Evolutionary conservation across 2,888 invertebrate species (phyloP).

Genomic region (Chrysomela aeneicollis): DNA sequence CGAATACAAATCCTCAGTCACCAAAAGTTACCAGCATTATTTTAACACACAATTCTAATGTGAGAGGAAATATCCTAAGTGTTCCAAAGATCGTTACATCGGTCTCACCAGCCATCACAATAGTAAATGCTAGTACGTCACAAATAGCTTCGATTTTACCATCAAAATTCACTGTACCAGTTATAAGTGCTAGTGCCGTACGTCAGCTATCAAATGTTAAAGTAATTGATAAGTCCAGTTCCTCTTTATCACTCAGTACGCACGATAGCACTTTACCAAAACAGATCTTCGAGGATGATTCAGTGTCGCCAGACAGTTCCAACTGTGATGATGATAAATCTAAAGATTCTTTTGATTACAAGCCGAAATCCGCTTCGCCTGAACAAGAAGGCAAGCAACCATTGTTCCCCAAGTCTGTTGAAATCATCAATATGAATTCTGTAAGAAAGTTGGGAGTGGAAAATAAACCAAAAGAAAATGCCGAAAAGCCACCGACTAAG

Average conservation of each 20-base stretch:
- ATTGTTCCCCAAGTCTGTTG: slow-evolving; percentile 36
- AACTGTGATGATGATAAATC: slow-evolving; percentile 60
- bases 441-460: slow-evolving; percentile 21
- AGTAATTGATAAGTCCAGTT: slow-evolving; percentile 62
- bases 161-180: slow-evolving; percentile 57
- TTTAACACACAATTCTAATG: slow-evolving; percentile 50
- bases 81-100: slow-evolving; percentile 55
- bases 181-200: slow-evolving; percentile 60
- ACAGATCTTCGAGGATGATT: slow-evolving; percentile 74
- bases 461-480: slow-evolving; percentile 26
- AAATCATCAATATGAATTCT: slow-evolving; percentile 15
- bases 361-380: slow-evolving; percentile 48
- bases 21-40: slow-evolving; percentile 55
- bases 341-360: slow-evolving; percentile 53
- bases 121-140: slow-evolving; percentile 58
- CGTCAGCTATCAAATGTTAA: slow-evolving; percentile 59
- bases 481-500: slow-evolving; percentile 25
- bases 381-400: slow-evolving; percentile 43
- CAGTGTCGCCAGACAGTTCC: slow-evolving; percentile 67
- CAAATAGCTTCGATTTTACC: slow-evolving; percentile 58
- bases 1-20: slow-evolving; percentile 42
- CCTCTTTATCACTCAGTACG: slow-evolving; percentile 64
- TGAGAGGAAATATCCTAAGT: slow-evolving; percentile 52
- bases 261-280: slow-evolving; percentile 70
- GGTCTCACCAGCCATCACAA: slow-evolving; percentile 56